phyloP scores from a whole-genome alignment of 2,888 invertebrate genomes.

The Hipparchia sbordonii region DNA sequence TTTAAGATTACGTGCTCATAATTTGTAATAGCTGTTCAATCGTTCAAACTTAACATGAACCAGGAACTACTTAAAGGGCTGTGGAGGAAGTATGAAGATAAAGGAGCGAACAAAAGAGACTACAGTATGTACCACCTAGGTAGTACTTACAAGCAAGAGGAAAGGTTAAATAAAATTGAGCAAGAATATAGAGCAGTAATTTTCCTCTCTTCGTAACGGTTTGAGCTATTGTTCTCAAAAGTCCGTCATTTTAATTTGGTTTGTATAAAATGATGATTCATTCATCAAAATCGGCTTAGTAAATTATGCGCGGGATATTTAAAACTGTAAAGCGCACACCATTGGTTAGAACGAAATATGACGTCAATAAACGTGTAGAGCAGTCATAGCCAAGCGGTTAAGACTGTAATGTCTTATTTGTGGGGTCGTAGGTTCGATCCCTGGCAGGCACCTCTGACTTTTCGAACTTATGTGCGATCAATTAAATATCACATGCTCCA shows the following conservation, averaged over 20 bases:
- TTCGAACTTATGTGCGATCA: no score
- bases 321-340: no score
- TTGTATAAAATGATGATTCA: no score
- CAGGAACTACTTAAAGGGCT: constrained; percentile 10
- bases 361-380: no score
- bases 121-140: neutral
- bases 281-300: no score
- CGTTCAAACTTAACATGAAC: constrained; percentile 8
- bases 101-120: constrained; percentile 6
- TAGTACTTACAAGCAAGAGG: neutral
- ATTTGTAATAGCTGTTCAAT: constrained; percentile 16
- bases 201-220: constrained; percentile 17
- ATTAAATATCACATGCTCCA: no score
- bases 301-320: no score
- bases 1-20: constrained; percentile 6
- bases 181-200: constrained; percentile 14
- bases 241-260: neutral
- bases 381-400: no score
- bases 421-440: no score
- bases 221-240: constrained; percentile 5
- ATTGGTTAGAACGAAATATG: no score
- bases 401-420: no score
- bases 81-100: neutral
- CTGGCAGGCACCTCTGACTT: no score
- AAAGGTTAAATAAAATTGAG: constrained; percentile 13